Percentiles rank a stretch among this genome's conserved stretches.
Evolutionary conservation across 2,113 vertebrate species (phyloP).

Genomic region (Psilopsiagon aurifrons): DNA sequence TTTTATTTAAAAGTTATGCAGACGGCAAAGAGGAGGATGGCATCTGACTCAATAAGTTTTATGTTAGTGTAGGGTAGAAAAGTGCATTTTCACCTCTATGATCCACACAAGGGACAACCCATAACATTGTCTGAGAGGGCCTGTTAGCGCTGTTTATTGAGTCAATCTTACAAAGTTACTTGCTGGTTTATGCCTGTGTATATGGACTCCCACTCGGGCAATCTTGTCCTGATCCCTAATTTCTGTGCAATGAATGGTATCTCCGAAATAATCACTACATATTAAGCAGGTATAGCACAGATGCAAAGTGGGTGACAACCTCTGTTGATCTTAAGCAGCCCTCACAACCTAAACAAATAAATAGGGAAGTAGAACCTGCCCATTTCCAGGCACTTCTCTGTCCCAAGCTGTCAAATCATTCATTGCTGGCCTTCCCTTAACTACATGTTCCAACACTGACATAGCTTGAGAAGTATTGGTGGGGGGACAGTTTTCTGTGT

Average conservation of each 20-base stretch:
- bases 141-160: background rate
- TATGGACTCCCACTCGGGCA: background rate
- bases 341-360: background rate
- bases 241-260: background rate
- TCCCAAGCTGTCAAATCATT: background rate
- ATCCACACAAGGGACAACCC: background rate
- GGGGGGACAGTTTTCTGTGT: background rate
- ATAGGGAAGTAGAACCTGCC: background rate
- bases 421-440: background rate
- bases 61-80: background rate
- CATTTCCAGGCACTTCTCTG: background rate
- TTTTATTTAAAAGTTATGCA: background rate
- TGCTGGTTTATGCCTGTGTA: background rate
- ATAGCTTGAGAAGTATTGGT: background rate
- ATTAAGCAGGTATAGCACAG: background rate
- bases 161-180: background rate
- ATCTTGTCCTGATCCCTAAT: background rate
- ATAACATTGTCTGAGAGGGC: background rate
- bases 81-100: background rate
- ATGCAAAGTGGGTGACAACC: background rate
- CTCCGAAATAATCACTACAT: background rate
- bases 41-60: background rate
- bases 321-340: background rate
- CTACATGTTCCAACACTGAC: background rate
- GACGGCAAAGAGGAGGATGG: background rate